A percentile compares a stretch with the other conserved stretches of the same genome.
These are phyloP conservation scores for Dreissena rostriformis DNA, from an alignment of 1,140 invertebrate species.

Conservation along the genomic window DNA sequence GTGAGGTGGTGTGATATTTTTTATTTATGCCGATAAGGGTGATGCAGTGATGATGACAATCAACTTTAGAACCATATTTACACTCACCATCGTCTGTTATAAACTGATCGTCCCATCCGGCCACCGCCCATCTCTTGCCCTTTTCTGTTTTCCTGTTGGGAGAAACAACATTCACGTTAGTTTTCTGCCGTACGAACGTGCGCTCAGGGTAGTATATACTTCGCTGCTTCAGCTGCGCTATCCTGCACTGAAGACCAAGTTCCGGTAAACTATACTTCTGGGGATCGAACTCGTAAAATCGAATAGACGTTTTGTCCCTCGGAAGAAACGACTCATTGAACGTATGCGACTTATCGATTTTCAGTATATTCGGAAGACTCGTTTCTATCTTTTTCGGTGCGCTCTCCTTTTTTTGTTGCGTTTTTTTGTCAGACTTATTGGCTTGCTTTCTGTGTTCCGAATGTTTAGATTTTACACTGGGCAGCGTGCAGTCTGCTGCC, in stretches of 20 bases:
- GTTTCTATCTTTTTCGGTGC: background rate
- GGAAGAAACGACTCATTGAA: background rate
- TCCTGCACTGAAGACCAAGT: background rate
- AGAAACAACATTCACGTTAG: constrained; percentile 11
- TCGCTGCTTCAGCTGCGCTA: background rate
- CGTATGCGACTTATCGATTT: background rate
- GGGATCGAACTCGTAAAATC: too few relatives aligned
- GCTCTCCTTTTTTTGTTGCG: background rate
- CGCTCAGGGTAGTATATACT: background rate
- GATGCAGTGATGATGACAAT: background rate
- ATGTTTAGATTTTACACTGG: background rate
- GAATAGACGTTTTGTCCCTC: background rate
- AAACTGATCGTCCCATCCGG: constrained; percentile 27
- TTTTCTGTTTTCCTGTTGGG: constrained; percentile 34
- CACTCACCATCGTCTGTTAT: constrained; percentile 25
- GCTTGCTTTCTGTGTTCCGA: background rate
- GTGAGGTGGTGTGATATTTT: background rate
- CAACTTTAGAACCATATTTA: background rate
- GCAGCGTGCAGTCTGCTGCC: background rate
- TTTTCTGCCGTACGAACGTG: background rate
- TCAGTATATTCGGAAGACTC: background rate
- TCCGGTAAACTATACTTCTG: background rate
- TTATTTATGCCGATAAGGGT: background rate
- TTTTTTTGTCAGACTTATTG: background rate
- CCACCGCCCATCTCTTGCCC: constrained; percentile 4